Evolutionary conservation across 2,797 vertebrate species (phyloP).

Genomic region (Enteromius fasciolatus): DNA sequence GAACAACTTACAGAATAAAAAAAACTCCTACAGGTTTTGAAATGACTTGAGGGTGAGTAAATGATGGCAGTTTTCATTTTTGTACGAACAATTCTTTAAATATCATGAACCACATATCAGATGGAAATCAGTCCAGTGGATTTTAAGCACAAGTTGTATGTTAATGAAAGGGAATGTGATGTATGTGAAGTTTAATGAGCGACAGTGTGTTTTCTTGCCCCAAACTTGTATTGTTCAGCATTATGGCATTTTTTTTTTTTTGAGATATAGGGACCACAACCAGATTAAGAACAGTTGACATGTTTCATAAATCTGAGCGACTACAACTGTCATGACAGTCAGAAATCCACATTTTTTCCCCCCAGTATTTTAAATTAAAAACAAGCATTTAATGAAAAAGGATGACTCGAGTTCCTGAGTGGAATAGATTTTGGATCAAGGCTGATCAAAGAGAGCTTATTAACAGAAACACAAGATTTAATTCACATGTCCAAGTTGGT

Average conservation of each 20-base stretch:
- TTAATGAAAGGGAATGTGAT: constrained; percentile 41
- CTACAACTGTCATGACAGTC: not conserved
- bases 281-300: constrained; percentile 29
- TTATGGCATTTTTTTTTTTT: constrained; percentile 14
- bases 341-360: not conserved
- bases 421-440: constrained; percentile 39
- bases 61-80: constrained; percentile 9
- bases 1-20: not conserved
- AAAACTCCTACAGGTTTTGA: not conserved
- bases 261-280: constrained; percentile 19
- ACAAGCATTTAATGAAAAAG: constrained; percentile 27
- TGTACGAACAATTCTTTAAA: not conserved
- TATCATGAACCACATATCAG: not conserved
- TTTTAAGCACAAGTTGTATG: constrained; percentile 59
- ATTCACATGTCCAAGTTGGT: constrained; percentile 29
- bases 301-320: constrained; percentile 18
- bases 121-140: constrained; percentile 31
- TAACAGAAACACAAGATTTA: constrained; percentile 31
- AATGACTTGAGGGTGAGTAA: not conserved
- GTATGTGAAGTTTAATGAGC: constrained; percentile 41
- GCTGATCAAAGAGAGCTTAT: constrained; percentile 28
- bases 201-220: constrained; percentile 35
- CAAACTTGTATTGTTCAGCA: constrained; percentile 34
- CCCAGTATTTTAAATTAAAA: not conserved
- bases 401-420: constrained; percentile 37